phyloP scores from a whole-genome alignment of 35 echinoderm and acorn worm genomes.

The Ophiothrix spiculata region DNA sequence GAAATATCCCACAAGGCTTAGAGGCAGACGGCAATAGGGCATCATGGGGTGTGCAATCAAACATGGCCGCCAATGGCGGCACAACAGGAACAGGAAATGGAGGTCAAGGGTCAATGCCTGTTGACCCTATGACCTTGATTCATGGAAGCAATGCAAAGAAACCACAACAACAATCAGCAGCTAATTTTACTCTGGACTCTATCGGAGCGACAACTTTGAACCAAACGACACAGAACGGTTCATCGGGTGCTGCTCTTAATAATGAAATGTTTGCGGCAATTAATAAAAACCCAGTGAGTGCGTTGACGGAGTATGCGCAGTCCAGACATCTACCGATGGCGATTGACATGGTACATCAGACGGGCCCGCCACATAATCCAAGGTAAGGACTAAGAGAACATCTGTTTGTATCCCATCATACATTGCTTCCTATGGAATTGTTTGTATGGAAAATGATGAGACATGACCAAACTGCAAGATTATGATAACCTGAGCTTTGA shows the following conservation, averaged over 20 bases:
- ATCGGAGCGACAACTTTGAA: background rate
- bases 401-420: too few relatives aligned
- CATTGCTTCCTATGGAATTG: too few relatives aligned
- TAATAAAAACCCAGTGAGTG: conserved; percentile 99
- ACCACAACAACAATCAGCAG: background rate
- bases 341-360: conserved; percentile 73
- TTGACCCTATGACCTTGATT: background rate
- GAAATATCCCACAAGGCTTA: background rate
- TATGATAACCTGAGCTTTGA: too few relatives aligned
- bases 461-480: too few relatives aligned
- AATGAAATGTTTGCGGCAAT: conserved; percentile 71
- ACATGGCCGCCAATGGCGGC: background rate
- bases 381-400: too few relatives aligned
- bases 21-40: background rate
- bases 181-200: background rate
- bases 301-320: conserved; percentile 95
- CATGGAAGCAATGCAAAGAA: background rate
- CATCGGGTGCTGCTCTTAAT: conserved; percentile 38
- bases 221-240: background rate
- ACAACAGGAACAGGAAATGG: background rate
- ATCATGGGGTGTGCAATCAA: background rate
- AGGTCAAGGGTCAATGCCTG: background rate
- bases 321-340: conserved; percentile 66
- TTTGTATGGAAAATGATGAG: too few relatives aligned
- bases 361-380: conserved; percentile 91